Conservation (phyloP, 2,113 vertebrate genomes). For the Passer domesticus region DNA sequence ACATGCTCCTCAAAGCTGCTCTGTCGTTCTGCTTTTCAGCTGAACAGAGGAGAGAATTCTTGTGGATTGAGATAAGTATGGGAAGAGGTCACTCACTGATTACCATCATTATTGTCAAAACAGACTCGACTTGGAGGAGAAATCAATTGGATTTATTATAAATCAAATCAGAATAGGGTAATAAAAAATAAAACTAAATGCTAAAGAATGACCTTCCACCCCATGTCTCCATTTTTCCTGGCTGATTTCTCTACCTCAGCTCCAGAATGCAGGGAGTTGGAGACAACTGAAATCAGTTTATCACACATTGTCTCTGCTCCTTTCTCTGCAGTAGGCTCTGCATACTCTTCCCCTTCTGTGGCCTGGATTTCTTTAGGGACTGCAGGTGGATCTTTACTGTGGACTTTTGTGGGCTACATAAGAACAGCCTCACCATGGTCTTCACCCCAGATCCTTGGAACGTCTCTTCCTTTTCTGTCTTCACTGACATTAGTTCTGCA, state of each 20-base stretch:
- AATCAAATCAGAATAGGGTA: background rate
- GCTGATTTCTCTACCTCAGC: background rate
- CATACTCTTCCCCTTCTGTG: background rate
- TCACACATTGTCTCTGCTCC: background rate
- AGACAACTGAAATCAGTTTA: background rate
- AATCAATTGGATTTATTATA: background rate
- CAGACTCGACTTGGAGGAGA: background rate
- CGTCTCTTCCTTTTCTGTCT: background rate
- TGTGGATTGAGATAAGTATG: background rate
- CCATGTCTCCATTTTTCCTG: background rate
- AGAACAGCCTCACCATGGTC: background rate
- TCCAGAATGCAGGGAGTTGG: background rate
- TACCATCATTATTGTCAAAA: background rate
- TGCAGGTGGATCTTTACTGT: background rate
- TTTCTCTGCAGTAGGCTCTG: background rate
- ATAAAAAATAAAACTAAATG: background rate
- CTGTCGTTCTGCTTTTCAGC: background rate
- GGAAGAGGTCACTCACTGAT: background rate
- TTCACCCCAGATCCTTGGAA: background rate
- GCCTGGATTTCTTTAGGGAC: background rate
- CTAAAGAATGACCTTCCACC: background rate
- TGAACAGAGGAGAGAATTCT: background rate
- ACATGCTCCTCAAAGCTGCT: background rate
- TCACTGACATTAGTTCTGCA: background rate
- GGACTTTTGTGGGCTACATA: background rate